A percentile compares a stretch with the other conserved stretches of the same genome.
Evolutionary conservation across 2,888 invertebrate genomes (phyloP).

Genomic region (Hypsopygia costalis): DNA sequence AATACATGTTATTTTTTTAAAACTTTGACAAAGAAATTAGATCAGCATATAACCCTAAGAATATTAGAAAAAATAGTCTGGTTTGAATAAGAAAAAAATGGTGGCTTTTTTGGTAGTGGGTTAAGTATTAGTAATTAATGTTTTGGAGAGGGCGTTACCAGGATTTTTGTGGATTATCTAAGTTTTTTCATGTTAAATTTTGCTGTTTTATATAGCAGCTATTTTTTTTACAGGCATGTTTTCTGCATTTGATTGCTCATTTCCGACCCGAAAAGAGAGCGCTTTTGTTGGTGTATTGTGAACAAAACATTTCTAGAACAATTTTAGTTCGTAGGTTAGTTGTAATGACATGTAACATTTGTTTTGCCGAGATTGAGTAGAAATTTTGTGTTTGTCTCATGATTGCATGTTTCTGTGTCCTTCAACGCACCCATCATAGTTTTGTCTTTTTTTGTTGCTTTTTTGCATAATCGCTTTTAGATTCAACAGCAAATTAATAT

Average conservation of each 20-base stretch:
- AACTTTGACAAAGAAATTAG: no score
- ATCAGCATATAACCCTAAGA: no score
- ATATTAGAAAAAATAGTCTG: conserved; percentile 4
- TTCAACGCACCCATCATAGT: conserved; percentile 75
- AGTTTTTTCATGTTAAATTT: conserved; percentile 37
- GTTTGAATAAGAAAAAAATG: conserved; percentile 19
- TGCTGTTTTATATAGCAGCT: conserved; percentile 61
- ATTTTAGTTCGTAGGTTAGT: conserved; percentile 24
- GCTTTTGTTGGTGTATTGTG: conserved; percentile 4
- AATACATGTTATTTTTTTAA: no score
- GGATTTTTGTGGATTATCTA: conserved; percentile 55
- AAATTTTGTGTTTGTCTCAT: conserved; percentile 36
- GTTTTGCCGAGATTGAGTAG: conserved; percentile 25
- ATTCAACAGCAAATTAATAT: conserved; percentile 61
- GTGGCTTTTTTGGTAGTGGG: conserved; percentile 37
- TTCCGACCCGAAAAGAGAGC: not conserved
- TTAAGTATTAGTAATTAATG: conserved; percentile 39
- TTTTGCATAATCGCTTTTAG: conserved; percentile 54
- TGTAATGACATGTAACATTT: conserved; percentile 19
- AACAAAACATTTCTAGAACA: conserved; percentile 18
- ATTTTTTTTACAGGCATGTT: conserved; percentile 35
- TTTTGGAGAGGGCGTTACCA: conserved; percentile 47
- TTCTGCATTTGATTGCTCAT: not conserved
- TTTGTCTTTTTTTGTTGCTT: conserved; percentile 51
- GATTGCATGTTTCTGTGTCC: conserved; percentile 66